These are phyloP conservation scores for Lottia scabra DNA, from an alignment of 2,888 invertebrate species.

Conservation along the genomic window DNA sequence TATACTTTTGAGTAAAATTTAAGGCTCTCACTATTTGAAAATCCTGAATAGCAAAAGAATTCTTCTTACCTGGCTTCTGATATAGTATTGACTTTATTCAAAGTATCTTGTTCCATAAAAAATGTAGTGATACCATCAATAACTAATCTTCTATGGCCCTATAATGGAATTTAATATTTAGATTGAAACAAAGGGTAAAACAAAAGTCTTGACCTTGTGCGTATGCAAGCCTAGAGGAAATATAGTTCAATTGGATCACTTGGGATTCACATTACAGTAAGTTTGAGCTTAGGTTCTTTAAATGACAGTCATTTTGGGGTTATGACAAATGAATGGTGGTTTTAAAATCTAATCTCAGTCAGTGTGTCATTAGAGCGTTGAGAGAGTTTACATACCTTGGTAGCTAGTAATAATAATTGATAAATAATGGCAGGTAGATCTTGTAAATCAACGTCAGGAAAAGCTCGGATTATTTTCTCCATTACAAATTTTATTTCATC, in stretches of 20 bases:
- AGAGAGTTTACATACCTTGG: slow-evolving; percentile 54
- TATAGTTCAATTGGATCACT: too few relatives aligned
- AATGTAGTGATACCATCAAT: slow-evolving; percentile 63
- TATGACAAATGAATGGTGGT: too few relatives aligned
- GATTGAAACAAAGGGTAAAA: neutral
- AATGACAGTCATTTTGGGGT: too few relatives aligned
- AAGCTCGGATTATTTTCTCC: slow-evolving; percentile 62
- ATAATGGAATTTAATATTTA: slow-evolving; percentile 17
- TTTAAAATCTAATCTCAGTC: neutral
- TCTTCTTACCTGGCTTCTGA: neutral
- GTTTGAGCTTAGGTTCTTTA: too few relatives aligned
- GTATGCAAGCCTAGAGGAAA: too few relatives aligned
- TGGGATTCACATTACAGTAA: too few relatives aligned
- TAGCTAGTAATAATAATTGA: slow-evolving; percentile 65
- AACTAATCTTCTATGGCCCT: slow-evolving; percentile 65
- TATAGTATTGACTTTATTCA: slow-evolving; percentile 30
- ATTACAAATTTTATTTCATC: slow-evolving; percentile 66
- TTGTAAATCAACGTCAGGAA: slow-evolving; percentile 59
- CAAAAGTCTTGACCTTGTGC: too few relatives aligned
- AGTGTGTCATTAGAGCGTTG: too few relatives aligned
- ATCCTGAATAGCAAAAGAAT: too few relatives aligned
- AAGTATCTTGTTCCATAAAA: slow-evolving; percentile 58
- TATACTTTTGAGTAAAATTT: too few relatives aligned
- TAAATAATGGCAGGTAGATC: slow-evolving; percentile 68
- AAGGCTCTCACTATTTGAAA: neutral